phyloP scores from a whole-genome alignment of 2,888 invertebrate genomes.

The Sinohyriopsis cumingii region DNA sequence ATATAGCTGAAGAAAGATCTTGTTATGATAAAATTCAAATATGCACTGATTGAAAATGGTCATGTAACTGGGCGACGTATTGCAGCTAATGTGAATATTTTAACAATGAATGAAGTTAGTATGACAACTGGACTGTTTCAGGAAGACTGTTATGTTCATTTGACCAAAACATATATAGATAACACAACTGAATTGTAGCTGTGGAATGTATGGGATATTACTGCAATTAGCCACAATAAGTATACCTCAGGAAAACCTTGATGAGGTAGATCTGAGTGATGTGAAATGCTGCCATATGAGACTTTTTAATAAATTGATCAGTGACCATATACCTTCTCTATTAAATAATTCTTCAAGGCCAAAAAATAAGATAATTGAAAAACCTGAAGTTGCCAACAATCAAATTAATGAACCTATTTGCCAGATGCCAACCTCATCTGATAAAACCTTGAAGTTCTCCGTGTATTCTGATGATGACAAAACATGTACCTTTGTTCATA shows the following conservation, averaged over 20 bases:
- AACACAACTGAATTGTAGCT: slow-evolving; percentile 1
- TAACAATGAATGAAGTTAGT: not conserved
- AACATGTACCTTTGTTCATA: not conserved
- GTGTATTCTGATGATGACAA: too few species aligned
- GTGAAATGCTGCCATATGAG: slow-evolving; percentile 4
- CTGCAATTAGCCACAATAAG: slow-evolving; percentile 1
- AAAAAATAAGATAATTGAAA: slow-evolving; percentile 2
- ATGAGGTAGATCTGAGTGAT: slow-evolving; percentile 1
- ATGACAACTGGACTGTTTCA: slow-evolving; percentile 6
- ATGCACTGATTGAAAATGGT: slow-evolving; percentile 1
- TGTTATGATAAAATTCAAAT: slow-evolving; percentile 1
- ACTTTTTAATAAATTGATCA: slow-evolving; percentile 4
- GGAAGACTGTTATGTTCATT: slow-evolving; percentile 9
- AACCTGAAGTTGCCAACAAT: not conserved
- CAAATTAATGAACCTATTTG: not conserved
- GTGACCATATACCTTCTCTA: slow-evolving; percentile 1
- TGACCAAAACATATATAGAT: not conserved
- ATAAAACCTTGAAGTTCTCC: too few species aligned
- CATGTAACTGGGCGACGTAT: not conserved
- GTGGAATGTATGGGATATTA: slow-evolving; percentile 3
- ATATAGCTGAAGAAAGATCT: not conserved
- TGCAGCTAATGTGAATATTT: not conserved
- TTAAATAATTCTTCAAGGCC: not conserved
- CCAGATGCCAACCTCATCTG: not conserved
- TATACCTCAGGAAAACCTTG: not conserved